These are phyloP conservation scores for Penaeus japonicus DNA, from an alignment of 1,140 invertebrate species.

Conservation along the genomic window DNA sequence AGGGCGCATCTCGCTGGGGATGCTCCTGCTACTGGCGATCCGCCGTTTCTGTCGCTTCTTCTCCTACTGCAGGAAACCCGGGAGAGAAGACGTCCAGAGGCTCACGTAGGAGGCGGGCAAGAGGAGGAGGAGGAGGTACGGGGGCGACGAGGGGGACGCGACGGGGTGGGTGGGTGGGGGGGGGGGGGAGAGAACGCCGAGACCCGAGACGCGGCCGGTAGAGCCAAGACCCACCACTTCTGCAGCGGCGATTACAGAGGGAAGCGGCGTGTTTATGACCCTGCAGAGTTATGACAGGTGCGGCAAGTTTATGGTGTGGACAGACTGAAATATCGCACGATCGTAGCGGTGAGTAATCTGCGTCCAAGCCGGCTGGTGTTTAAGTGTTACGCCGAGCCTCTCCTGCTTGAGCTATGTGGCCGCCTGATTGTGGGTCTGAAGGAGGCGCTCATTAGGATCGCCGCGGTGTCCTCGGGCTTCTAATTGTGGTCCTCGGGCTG, in stretches of 20 bases:
- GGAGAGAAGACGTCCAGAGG: too few species aligned
- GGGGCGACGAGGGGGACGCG: background rate
- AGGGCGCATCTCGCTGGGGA: too few species aligned
- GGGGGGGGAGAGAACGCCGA: background rate
- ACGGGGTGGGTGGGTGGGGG: background rate
- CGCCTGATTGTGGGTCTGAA: background rate
- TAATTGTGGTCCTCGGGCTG: too few species aligned
- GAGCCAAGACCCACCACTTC: conserved; percentile 23
- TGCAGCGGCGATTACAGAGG: conserved; percentile 32
- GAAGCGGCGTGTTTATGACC: conserved; percentile 44
- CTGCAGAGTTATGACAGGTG: conserved; percentile 42
- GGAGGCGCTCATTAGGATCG: background rate
- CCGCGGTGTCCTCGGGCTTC: background rate
- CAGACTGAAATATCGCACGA: conserved; percentile 49
- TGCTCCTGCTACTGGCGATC: too few species aligned
- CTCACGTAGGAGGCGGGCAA: background rate
- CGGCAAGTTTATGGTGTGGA: conserved; percentile 48
- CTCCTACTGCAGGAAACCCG: too few species aligned
- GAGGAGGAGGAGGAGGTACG: conserved; percentile 8
- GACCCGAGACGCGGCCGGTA: background rate
- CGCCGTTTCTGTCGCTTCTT: too few species aligned
- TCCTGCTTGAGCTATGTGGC: background rate
- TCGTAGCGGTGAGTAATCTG: conserved; percentile 16
- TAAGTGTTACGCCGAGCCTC: background rate
- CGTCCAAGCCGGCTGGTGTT: background rate